phyloP scores from a whole-genome alignment of 1,140 invertebrate genomes.

The Magallana ariakensis region DNA sequence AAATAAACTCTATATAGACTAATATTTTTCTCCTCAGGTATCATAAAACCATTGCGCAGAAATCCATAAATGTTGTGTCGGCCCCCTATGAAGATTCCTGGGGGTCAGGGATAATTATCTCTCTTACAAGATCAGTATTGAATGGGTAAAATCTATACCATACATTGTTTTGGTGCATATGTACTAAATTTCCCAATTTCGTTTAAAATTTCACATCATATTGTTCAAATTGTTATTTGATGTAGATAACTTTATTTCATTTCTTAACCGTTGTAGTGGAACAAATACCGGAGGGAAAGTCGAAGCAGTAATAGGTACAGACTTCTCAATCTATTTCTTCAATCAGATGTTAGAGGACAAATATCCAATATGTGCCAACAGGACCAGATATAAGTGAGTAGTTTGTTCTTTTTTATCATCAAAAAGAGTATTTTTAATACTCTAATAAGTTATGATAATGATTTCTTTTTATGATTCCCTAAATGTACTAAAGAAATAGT shows the following conservation, averaged over 20 bases:
- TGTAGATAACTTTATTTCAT: no score
- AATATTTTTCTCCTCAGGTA: background rate
- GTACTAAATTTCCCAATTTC: no score
- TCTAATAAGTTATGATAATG: no score
- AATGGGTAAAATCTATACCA: background rate
- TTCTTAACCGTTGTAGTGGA: background rate
- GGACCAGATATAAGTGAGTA: background rate
- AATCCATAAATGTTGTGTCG: background rate
- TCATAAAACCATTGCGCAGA: background rate
- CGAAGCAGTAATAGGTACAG: background rate
- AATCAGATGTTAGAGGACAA: background rate
- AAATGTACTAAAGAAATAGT: no score
- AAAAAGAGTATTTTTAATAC: no score
- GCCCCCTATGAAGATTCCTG: slow-evolving; percentile 28
- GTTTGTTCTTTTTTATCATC: background rate
- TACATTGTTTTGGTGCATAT: no score
- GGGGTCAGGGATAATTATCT: slow-evolving; percentile 9
- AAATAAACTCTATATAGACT: no score
- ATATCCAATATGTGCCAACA: slow-evolving; percentile 28
- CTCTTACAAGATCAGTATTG: background rate
- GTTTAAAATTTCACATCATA: no score
- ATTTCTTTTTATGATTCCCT: no score
- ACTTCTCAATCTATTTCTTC: slow-evolving; percentile 26
- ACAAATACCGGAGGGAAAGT: background rate
- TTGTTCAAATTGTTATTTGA: no score